phyloP scores from a whole-genome alignment of 2,113 vertebrate species.

The Leptosomus discolor region DNA sequence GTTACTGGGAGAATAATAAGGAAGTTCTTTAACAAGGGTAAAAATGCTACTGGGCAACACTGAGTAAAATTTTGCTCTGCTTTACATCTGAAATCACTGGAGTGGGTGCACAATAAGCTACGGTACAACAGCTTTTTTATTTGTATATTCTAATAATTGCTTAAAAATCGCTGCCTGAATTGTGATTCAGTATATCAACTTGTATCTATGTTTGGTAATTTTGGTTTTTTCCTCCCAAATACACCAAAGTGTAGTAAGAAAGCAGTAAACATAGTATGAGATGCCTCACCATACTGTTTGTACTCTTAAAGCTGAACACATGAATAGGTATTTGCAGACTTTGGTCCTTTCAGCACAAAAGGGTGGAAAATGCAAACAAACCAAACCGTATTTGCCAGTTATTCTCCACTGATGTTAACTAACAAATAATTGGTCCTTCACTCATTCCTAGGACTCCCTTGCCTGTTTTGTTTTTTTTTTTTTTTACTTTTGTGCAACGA shows the following conservation, averaged over 20 bases:
- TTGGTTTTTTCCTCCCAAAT: background rate
- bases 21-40: background rate
- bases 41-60: background rate
- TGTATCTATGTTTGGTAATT: accelerated
- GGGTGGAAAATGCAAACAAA: background rate
- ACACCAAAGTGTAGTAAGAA: background rate
- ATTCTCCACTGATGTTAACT: background rate
- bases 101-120: background rate
- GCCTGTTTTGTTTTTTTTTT: background rate
- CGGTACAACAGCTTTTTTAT: background rate
- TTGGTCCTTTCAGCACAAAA: background rate
- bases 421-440: background rate
- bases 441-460: background rate
- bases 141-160: background rate
- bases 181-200: background rate
- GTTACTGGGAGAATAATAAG: background rate
- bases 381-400: background rate
- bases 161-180: background rate
- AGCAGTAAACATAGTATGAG: background rate
- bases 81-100: background rate
- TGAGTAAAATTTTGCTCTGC: background rate
- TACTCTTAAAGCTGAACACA: background rate
- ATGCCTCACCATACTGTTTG: background rate
- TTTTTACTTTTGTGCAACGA: background rate
- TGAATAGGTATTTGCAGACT: background rate